Conservation (phyloP, 2,113 vertebrate genomes). For the Xiphophorus maculatus region DNA sequence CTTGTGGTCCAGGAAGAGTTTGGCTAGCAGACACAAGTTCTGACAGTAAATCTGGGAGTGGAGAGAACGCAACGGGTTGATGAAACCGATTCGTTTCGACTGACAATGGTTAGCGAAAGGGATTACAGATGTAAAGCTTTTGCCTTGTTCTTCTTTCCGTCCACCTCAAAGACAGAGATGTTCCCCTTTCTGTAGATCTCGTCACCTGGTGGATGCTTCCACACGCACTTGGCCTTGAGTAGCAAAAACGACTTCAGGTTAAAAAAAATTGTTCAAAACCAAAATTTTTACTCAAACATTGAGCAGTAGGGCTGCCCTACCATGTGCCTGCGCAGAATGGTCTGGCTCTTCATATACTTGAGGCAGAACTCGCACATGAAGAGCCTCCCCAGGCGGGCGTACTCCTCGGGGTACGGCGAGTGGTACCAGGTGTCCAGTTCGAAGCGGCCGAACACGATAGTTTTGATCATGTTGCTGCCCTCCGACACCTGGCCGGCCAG, state of each 20-base stretch:
- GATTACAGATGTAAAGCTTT: neutral
- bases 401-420: constrained; percentile 97
- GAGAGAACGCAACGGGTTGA: neutral
- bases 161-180: constrained; percentile 98
- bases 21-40: constrained; percentile 91
- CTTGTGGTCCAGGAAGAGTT: constrained; percentile 93
- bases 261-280: neutral
- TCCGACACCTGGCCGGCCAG: constrained; percentile 94
- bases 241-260: neutral
- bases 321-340: constrained; percentile 94
- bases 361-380: constrained; percentile 99
- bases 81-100: no score
- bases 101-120: neutral
- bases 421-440: constrained; percentile 99
- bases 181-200: constrained; percentile 96
- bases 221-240: constrained; percentile 94
- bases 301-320: constrained; percentile 63
- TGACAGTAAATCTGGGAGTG: constrained; percentile 88
- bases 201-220: constrained; percentile 96
- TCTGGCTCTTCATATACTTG: constrained; percentile 99
- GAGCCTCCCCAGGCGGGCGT: constrained; percentile 93
- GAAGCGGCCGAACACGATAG: constrained; percentile 94
- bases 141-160: constrained; percentile 98
- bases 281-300: neutral
- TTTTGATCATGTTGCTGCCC: constrained; percentile 98